phyloP scores from a whole-genome alignment of 2,888 invertebrate genomes.

The Andrena flavipes region DNA sequence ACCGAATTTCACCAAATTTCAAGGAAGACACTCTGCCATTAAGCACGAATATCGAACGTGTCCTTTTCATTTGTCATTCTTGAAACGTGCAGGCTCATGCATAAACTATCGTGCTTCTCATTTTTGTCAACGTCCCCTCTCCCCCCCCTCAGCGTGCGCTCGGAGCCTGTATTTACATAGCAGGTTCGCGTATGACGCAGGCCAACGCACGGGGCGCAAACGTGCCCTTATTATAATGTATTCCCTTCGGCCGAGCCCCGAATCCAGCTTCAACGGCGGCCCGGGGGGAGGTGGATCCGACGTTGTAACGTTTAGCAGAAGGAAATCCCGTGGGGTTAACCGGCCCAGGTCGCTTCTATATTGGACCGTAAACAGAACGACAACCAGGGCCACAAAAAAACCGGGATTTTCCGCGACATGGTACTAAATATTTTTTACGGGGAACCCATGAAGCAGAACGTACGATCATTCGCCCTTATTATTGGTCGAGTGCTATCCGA shows the following conservation, averaged over 20 bases:
- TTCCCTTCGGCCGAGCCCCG: constrained; percentile 64
- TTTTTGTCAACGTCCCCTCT: constrained; percentile 25
- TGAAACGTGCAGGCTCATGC: neutral
- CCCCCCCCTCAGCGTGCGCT: neutral
- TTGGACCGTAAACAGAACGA: constrained; percentile 65
- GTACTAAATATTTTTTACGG: constrained; percentile 48
- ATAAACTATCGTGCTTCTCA: constrained; percentile 27
- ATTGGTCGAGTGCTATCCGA: neutral
- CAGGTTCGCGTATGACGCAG: constrained; percentile 38
- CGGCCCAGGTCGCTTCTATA: constrained; percentile 51
- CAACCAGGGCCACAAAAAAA: constrained; percentile 42
- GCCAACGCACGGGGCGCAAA: constrained; percentile 43
- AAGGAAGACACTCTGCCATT: neutral
- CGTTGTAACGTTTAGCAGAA: constrained; percentile 71
- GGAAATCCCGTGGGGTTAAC: constrained; percentile 68
- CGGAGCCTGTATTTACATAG: constrained; percentile 48
- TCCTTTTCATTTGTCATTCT: neutral
- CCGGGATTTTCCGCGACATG: constrained; percentile 40
- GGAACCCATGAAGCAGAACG: neutral
- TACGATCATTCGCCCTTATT: constrained; percentile 34
- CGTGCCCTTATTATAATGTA: constrained; percentile 70
- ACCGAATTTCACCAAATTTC: too few species aligned
- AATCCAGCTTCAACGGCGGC: constrained; percentile 51
- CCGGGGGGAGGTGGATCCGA: constrained; percentile 53
- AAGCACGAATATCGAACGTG: constrained; percentile 8